phyloP scores from a whole-genome alignment of 23 tunicate genomes.

The Styela plicata region DNA sequence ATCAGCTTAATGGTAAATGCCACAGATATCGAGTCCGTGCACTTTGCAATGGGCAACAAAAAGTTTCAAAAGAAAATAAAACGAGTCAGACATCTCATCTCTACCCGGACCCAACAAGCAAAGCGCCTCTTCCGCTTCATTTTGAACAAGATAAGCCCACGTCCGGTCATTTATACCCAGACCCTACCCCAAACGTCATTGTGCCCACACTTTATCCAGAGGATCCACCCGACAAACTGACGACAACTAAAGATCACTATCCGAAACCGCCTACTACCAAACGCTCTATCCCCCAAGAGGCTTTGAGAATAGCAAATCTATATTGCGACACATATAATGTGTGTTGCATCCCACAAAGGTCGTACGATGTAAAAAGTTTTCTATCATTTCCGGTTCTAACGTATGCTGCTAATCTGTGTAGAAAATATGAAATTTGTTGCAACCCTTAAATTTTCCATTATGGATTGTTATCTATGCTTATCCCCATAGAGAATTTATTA shows the following conservation, averaged over 20 bases:
- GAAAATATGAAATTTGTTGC: not conserved
- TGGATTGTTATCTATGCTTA: too few relatives aligned
- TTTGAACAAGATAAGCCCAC: too few relatives aligned
- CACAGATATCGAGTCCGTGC: conserved; percentile 67
- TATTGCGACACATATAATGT: not conserved
- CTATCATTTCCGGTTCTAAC: not conserved
- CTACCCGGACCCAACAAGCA: not conserved
- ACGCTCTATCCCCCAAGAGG: not conserved
- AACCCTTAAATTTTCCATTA: not conserved
- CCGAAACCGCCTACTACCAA: not conserved
- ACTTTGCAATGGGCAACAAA: conserved; percentile 39
- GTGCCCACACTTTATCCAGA: not conserved
- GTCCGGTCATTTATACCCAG: not conserved
- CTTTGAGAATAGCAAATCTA: not conserved
- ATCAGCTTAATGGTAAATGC: conserved; percentile 52
- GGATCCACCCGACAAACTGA: not conserved
- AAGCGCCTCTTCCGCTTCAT: not conserved
- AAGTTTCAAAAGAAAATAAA: not conserved
- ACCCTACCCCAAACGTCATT: not conserved
- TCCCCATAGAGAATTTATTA: too few relatives aligned
- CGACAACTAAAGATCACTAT: not conserved
- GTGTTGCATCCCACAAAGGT: not conserved
- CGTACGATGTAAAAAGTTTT: not conserved
- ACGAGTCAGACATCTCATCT: not conserved
- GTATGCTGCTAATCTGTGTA: not conserved